Percentiles rank a stretch among this genome's conserved stretches.
These are phyloP conservation scores for Thripadectes ignobilis DNA, from an alignment of 2,797 vertebrate genomes.

Conservation along the genomic window DNA sequence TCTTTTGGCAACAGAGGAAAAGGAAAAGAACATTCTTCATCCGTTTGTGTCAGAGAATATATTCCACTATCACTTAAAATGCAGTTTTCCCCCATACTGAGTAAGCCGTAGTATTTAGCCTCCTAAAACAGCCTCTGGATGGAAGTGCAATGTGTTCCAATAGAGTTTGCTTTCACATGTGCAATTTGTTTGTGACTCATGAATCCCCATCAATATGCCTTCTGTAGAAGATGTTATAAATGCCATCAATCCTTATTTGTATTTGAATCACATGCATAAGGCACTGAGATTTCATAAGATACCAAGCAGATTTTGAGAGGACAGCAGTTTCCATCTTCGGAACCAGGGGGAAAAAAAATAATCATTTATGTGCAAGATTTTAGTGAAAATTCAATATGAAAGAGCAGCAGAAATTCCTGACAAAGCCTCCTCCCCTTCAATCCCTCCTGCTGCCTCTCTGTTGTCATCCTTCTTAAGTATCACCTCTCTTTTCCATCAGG, in stretches of 20 bases:
- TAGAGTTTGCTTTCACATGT: constrained; percentile 65
- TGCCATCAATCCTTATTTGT: constrained; percentile 63
- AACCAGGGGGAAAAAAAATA: background rate
- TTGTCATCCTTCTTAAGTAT: constrained; percentile 74
- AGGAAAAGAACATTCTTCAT: background rate
- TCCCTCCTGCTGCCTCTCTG: constrained; percentile 55
- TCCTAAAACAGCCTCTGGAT: constrained; percentile 47
- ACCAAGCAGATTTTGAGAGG: constrained; percentile 55
- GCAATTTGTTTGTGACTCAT: constrained; percentile 70
- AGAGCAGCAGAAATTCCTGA: constrained; percentile 58
- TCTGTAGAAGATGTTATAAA: constrained; percentile 66
- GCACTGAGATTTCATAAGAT: constrained; percentile 37
- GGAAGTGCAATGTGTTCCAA: constrained; percentile 59
- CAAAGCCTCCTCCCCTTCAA: constrained; percentile 25
- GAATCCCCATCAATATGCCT: constrained; percentile 67
- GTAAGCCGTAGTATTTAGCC: background rate
- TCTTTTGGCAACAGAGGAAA: background rate
- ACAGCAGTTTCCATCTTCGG: constrained; percentile 38
- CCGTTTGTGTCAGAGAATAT: background rate
- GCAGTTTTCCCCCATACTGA: background rate
- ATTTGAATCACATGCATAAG: constrained; percentile 64
- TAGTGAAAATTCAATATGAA: constrained; percentile 39
- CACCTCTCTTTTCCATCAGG: constrained; percentile 69
- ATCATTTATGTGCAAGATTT: constrained; percentile 17
- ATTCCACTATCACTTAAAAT: background rate